Evolutionary conservation across 2,888 invertebrate genomes (phyloP).

Genomic region (Ernsta delagoae): DNA sequence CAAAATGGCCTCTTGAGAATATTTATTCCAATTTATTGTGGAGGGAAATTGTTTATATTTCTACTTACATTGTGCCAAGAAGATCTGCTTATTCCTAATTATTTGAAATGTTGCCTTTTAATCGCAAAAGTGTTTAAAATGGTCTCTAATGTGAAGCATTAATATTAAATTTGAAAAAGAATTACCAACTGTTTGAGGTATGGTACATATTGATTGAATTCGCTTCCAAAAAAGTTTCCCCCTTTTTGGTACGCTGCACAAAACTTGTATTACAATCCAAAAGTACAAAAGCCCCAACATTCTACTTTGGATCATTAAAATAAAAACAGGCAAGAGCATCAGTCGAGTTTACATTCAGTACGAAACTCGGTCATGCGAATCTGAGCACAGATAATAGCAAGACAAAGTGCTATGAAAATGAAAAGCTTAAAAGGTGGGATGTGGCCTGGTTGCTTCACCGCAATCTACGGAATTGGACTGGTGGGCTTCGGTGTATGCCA

Average conservation of each 20-base stretch:
- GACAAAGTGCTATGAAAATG: conserved; percentile 36
- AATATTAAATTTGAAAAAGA: too few species aligned
- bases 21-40: conserved; percentile 21
- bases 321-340: conserved; percentile 19
- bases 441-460: conserved; percentile 4
- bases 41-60: conserved; percentile 9
- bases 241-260: conserved; percentile 1
- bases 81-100: too few species aligned
- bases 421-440: conserved; percentile 28
- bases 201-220: too few species aligned
- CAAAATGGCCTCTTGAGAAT: conserved; percentile 20
- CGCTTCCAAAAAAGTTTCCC: not conserved
- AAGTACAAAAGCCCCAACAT: conserved; percentile 13
- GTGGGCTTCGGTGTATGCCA: conserved; percentile 26
- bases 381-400: conserved; percentile 29
- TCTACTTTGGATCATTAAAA: conserved; percentile 17
- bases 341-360: conserved; percentile 32
- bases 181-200: too few species aligned
- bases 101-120: too few species aligned
- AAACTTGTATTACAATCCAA: not conserved
- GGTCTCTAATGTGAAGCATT: too few species aligned
- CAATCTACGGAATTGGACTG: conserved; percentile 25
- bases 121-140: too few species aligned
- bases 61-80: conserved; percentile 6
- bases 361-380: conserved; percentile 32